Base-by-base conservation (phyloP, 2,888 invertebrate genomes). In the Pecten maximus region DNA sequence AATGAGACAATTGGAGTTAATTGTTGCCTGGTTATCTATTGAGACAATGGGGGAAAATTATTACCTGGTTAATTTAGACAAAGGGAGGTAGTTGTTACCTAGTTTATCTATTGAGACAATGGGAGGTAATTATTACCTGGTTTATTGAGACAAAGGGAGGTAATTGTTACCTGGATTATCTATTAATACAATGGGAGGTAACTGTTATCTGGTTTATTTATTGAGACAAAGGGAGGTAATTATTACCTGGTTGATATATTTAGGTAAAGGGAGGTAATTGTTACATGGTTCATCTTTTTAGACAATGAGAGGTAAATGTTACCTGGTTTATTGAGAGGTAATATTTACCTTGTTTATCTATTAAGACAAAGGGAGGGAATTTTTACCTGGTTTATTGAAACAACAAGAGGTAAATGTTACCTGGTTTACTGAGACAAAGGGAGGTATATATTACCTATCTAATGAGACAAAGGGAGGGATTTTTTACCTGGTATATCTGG, bases 311-410 rank as follows among this genome's bases (percentile, higher is more conserved):
- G 48, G 40, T 8, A 87, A 48, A 87, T 28, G 50, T 89, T 89
- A 97, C 97, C 93, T 97, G 96, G 92, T 95, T 97, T 40, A 97
- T 96, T 92, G 97, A 97, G n/a, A n/a, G n/a, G n/a, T n/a, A n/a
- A n/a, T n/a, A n/a, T n/a, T 91, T 97, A 97, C n/a, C n/a, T 6
- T 97, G 97, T 4, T n/a, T 54, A n/a, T 19, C n/a, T 54, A 19
- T 3, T 35, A 1, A 74, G 39, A 87, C 35, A 40, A 48, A 40
- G 74, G 23, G 35, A 40, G 50, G 19, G 2, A 87, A 48, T 60
- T 28, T 50, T 89, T 90, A 97, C 97, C 93, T 97, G 96, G 92
- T 95, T n/a, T 54, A 19, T 19, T 48, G 54, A 19, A 23, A 88
- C 40, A 40, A 40, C 23, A 88, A 35, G 40, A 40, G 48, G 40